Base-by-base conservation (phyloP, 1,140 invertebrate genomes). In the Phymorhynchus buccinoides region DNA sequence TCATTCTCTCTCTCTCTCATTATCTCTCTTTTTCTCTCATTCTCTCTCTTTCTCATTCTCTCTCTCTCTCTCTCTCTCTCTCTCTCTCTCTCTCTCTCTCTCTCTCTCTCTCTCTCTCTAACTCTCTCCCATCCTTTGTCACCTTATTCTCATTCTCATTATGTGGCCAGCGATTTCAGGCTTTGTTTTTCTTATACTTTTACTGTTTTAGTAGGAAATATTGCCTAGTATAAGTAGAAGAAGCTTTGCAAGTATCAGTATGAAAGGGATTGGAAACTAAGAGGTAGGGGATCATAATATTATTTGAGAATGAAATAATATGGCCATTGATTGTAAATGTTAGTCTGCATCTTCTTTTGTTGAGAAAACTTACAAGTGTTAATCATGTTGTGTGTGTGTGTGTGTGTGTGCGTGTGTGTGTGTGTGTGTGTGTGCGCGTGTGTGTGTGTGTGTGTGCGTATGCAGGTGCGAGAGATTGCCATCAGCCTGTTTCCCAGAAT, bases 401-500 rank as follows among this genome's bases (percentile, higher is more conserved):
- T 77, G 14, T 37, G 35, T 42, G 41, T 77, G 73, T 77, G 32
- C 4, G 35, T 77, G 73, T 77, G 73, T 39, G 22, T 75, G 73
- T 77, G 41, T 42, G 41, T 37, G 27, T 16, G 12, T 22, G 41
- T 80, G 22, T 48, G 22, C 56, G 0, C 9, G 44, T 81, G 41
- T 81, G 35, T 48, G 44, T 52, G 35, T 56, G 56, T 62, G 35
- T 39, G 32, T 42, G 35, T 39, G 71, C 30, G 84, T 66, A 82
- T 85, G 0, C 73, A 88, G 88, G 88, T 88, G 16, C 56, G 86
- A 39, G 88, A 88, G 62, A 80, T 88, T 35, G 87, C 86, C 30
- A 37, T 84, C 37, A 41, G 81, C 30, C 41, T 88, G 39, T 86
- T 75, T 35, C 82, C 85, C 44, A 27, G n/a, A 18, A 66, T 80